phyloP scores from a whole-genome alignment of 2,888 invertebrate genomes.

The Temnothorax ravouxi region DNA sequence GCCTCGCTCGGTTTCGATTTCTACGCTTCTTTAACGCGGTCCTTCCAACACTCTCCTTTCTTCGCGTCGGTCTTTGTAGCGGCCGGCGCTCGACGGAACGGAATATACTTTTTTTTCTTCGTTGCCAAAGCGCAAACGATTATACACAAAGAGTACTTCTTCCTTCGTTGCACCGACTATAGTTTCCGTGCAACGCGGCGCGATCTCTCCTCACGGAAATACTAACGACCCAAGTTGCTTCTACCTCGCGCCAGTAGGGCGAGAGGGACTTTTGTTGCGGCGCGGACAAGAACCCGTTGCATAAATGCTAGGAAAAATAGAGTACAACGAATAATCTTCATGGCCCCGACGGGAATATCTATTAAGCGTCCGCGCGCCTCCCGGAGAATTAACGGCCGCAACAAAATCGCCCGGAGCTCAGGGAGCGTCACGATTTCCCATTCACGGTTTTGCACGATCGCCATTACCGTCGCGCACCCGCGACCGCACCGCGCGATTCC shows the following conservation, averaged over 20 bases:
- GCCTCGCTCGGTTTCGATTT: constrained; percentile 69
- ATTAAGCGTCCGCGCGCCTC: constrained; percentile 43
- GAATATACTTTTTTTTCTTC: constrained; percentile 79
- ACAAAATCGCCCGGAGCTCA: constrained; percentile 45
- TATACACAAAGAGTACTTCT: constrained; percentile 72
- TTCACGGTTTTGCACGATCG: constrained; percentile 50
- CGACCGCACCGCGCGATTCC: constrained; percentile 31
- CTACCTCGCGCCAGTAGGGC: constrained; percentile 23
- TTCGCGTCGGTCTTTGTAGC: constrained; percentile 35
- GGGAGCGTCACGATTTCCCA: constrained; percentile 46
- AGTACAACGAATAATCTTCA: constrained; percentile 15
- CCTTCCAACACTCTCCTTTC: constrained; percentile 52
- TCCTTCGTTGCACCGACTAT: constrained; percentile 32
- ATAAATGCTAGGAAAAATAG: constrained; percentile 47
- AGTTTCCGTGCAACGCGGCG: constrained; percentile 20
- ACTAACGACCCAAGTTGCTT: constrained; percentile 12
- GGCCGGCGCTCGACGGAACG: constrained; percentile 69
- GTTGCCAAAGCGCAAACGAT: constrained; percentile 74
- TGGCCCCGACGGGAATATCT: constrained; percentile 34
- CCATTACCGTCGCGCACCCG: constrained; percentile 30
- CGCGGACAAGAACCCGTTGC: constrained; percentile 42
- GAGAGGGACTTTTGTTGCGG: constrained; percentile 26
- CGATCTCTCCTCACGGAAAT: constrained; percentile 37
- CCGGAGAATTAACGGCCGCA: constrained; percentile 39
- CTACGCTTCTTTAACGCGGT: constrained; percentile 59